These are phyloP conservation scores for Andrena dorsata DNA, from an alignment of 2,888 invertebrate species.

Conservation along the genomic window DNA sequence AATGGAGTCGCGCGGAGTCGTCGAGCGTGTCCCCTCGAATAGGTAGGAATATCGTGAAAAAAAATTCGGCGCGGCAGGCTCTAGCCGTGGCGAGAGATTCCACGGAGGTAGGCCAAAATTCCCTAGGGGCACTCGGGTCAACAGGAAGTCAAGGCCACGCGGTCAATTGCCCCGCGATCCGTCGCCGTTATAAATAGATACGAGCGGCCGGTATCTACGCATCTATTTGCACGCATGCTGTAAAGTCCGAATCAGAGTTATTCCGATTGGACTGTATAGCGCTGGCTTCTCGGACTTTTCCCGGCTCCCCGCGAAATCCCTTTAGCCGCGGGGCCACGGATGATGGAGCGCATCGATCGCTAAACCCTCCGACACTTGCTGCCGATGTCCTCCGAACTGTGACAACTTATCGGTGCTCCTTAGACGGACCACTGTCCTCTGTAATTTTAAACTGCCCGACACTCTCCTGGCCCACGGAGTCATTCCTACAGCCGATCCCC, in stretches of 20 bases:
- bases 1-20: too few relatives aligned
- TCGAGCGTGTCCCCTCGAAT: not conserved
- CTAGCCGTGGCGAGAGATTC: conserved; percentile 46
- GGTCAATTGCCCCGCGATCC: conserved; percentile 82
- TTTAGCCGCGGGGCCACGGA: conserved; percentile 7
- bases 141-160: conserved; percentile 83
- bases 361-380: conserved; percentile 17
- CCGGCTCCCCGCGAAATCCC: conserved; percentile 3
- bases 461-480: not conserved
- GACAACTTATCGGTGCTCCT: too few relatives aligned
- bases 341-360: conserved; percentile 37
- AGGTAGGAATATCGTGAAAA: not conserved
- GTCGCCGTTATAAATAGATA: conserved; percentile 81
- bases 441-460: too few relatives aligned
- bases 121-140: conserved; percentile 70
- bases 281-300: conserved; percentile 26
- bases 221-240: conserved; percentile 73
- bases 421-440: too few relatives aligned
- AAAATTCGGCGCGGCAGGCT: not conserved
- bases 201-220: conserved; percentile 71
- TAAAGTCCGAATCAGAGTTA: conserved; percentile 71
- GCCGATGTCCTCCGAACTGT: conserved; percentile 6
- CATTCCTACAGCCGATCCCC: not conserved
- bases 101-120: conserved; percentile 62
- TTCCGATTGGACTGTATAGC: conserved; percentile 25